These are phyloP conservation scores for Cnemophilus loriae DNA, from an alignment of 2,113 vertebrate genomes.

Conservation along the genomic window DNA sequence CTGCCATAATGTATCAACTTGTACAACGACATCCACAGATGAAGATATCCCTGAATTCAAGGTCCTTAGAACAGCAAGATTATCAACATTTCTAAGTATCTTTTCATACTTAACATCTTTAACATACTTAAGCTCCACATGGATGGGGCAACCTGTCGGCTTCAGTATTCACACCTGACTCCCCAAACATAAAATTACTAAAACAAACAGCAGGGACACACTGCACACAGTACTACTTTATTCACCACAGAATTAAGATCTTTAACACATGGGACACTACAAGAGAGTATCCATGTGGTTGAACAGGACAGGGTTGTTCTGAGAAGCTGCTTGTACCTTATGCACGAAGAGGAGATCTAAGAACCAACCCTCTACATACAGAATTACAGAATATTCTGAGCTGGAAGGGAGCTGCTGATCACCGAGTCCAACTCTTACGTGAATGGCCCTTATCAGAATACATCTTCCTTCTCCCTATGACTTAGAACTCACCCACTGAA, in stretches of 20 bases:
- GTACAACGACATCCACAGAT: not conserved
- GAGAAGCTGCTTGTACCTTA: not conserved
- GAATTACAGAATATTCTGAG: not conserved
- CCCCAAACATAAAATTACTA: not conserved
- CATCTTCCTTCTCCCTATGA: not conserved
- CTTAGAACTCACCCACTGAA: not conserved
- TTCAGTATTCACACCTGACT: not conserved
- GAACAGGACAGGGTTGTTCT: not conserved
- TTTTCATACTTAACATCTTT: no score
- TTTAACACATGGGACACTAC: not conserved
- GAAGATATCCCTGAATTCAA: not conserved
- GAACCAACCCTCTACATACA: not conserved
- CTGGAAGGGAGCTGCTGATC: not conserved
- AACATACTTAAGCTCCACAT: not conserved
- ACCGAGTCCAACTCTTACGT: not conserved
- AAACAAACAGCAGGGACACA: not conserved
- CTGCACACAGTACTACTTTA: not conserved
- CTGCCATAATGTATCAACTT: not conserved
- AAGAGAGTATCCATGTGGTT: not conserved
- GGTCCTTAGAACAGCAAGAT: not conserved
- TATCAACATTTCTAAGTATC: not conserved
- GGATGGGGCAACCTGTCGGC: not conserved
- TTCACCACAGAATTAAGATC: not conserved
- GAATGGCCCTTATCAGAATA: rapidly evolving
- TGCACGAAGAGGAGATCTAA: not conserved